phyloP scores from a whole-genome alignment of 2,113 vertebrate genomes.

The Psittacula cyanocephala region DNA sequence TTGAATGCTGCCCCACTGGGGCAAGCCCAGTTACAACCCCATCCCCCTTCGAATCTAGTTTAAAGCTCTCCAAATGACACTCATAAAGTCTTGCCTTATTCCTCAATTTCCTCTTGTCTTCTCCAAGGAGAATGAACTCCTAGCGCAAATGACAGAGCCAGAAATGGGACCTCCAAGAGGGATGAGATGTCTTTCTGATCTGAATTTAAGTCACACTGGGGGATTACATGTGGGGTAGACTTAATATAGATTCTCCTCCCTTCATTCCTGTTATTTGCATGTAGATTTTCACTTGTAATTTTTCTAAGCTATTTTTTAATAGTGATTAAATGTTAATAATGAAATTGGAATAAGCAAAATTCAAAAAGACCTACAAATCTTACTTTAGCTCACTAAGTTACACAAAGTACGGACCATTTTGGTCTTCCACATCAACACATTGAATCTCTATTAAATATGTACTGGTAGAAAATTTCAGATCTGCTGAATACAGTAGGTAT shows the following conservation, averaged over 20 bases:
- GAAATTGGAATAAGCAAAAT: not conserved
- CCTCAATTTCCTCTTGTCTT: not conserved
- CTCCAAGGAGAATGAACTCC: not conserved
- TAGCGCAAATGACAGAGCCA: not conserved
- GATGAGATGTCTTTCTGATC: not conserved
- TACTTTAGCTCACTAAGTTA: not conserved
- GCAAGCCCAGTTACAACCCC: too few species aligned
- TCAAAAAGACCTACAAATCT: not conserved
- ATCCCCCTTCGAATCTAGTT: too few species aligned
- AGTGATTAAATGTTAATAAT: not conserved
- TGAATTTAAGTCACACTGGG: not conserved
- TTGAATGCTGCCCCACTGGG: too few species aligned
- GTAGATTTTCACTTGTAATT: not conserved
- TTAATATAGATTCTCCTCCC: not conserved
- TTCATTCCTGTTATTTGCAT: not conserved
- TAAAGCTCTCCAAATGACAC: too few species aligned
- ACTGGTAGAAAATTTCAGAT: not conserved
- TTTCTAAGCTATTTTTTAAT: constrained; percentile 21
- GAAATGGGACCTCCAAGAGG: not conserved
- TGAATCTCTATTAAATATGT: constrained; percentile 30
- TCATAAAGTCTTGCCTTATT: not conserved
- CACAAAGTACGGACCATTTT: not conserved
- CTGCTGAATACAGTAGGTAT: constrained; percentile 63
- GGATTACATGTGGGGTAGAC: not conserved
- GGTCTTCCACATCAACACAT: not conserved